phyloP scores from a whole-genome alignment of 1,140 invertebrate genomes.

The Temnothorax curvispinosus region DNA sequence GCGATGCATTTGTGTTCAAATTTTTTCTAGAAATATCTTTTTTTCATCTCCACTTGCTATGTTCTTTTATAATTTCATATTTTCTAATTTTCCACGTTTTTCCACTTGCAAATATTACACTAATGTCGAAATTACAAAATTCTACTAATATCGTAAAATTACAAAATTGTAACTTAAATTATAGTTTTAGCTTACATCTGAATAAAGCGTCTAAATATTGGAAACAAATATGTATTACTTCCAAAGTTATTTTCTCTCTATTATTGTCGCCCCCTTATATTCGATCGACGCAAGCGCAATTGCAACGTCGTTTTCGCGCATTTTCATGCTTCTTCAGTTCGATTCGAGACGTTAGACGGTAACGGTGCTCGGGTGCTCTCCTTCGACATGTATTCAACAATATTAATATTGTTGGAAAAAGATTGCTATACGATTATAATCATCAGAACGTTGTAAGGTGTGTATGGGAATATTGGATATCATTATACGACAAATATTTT shows the following conservation, averaged over 20 bases:
- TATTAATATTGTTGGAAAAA: neutral
- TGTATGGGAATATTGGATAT: neutral
- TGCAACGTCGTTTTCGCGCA: neutral
- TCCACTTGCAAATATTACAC: neutral
- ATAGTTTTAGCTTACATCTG: neutral
- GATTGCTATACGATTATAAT: neutral
- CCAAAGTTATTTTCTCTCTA: neutral
- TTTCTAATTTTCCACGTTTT: neutral
- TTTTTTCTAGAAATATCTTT: neutral
- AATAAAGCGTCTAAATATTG: neutral
- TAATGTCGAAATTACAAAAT: neutral
- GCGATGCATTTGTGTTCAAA: neutral
- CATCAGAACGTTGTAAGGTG: neutral
- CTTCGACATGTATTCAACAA: neutral
- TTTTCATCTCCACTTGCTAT: neutral
- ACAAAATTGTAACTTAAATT: conserved; percentile 23
- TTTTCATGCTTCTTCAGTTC: conserved; percentile 9
- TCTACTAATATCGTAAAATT: neutral
- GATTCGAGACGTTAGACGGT: neutral
- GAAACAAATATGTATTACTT: neutral
- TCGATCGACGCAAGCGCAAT: conserved; percentile 48
- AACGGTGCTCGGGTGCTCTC: neutral
- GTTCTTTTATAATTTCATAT: neutral
- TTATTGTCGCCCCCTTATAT: neutral
- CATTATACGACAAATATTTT: neutral